phyloP scores from a whole-genome alignment of 2,113 vertebrate genomes.

The Lampris megalopsis region DNA sequence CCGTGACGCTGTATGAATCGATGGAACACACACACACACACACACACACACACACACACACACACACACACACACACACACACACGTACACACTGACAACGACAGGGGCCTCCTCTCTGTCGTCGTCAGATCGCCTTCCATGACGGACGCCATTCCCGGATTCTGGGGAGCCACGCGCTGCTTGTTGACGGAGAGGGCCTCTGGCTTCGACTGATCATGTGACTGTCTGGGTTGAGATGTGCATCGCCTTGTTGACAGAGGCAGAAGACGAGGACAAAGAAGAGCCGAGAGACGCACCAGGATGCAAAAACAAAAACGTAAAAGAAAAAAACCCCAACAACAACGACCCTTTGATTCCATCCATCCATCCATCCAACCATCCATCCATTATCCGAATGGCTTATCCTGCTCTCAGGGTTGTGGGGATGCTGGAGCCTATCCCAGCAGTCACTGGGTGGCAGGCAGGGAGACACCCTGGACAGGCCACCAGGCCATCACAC shows the following conservation, averaged over 20 bases:
- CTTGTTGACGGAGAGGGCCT: constrained; percentile 13
- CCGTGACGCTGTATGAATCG: constrained; percentile 4
- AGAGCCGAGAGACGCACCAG: background rate
- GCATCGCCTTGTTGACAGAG: constrained; percentile 9
- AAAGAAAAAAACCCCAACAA: too few species aligned
- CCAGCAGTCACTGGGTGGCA: too few species aligned
- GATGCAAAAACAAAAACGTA: background rate
- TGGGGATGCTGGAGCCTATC: too few species aligned
- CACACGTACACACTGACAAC: background rate
- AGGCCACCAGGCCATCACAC: too few species aligned
- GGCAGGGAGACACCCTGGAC: too few species aligned
- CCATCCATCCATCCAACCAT: too few species aligned
- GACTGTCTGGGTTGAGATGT: constrained; percentile 36
- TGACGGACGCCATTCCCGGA: constrained; percentile 11
- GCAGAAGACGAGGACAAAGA: background rate
- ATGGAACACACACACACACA: constrained; percentile 25
- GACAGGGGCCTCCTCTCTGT: constrained; percentile 16
- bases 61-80: constrained; percentile 3
- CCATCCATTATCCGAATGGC: too few species aligned
- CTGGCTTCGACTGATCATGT: background rate
- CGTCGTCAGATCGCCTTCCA: constrained; percentile 7
- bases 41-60: constrained; percentile 13
- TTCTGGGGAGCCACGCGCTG: background rate
- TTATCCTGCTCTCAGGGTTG: too few species aligned
- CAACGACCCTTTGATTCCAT: too few species aligned